Conservation (phyloP, 2,888 invertebrate species). For the Nomada fucata region DNA sequence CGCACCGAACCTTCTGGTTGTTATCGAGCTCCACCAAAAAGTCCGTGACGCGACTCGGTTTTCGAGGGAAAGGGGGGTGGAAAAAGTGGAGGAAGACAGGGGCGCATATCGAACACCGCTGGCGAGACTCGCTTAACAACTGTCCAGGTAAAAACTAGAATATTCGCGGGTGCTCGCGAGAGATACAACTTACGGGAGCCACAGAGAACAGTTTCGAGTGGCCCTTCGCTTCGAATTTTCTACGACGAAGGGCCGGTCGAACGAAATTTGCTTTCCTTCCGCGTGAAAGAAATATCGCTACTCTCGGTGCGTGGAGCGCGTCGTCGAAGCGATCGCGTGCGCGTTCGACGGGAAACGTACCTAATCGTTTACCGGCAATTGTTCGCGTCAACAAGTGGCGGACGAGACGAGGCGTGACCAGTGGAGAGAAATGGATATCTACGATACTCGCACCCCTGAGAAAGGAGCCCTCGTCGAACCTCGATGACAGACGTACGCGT, state of each 20-base stretch:
- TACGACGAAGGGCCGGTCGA: background rate
- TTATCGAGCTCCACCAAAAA: conserved; percentile 46
- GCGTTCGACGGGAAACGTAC: conserved; percentile 48
- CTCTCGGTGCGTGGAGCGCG: conserved; percentile 21
- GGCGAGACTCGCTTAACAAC: background rate
- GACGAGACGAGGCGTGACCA: background rate
- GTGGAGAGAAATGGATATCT: no score
- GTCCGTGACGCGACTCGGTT: conserved; percentile 31
- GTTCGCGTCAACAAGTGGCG: conserved; percentile 70
- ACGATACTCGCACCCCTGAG: conserved; percentile 38
- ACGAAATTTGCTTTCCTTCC: no score
- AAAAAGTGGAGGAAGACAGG: background rate
- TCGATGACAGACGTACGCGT: conserved; percentile 62
- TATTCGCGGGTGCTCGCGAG: background rate
- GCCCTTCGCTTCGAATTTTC: background rate
- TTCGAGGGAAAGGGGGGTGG: background rate
- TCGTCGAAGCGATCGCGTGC: conserved; percentile 47
- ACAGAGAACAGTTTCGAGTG: background rate
- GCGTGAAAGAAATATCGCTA: background rate
- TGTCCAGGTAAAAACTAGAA: background rate
- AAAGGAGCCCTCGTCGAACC: conserved; percentile 46
- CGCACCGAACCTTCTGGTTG: conserved; percentile 21
- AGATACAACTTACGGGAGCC: conserved; percentile 20
- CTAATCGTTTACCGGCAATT: conserved; percentile 60
- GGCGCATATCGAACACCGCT: background rate